A percentile compares a stretch with the other conserved stretches of the same genome.
Evolutionary conservation across 1,140 invertebrate species (phyloP).

Genomic region (Drosophila yakuba): DNA sequence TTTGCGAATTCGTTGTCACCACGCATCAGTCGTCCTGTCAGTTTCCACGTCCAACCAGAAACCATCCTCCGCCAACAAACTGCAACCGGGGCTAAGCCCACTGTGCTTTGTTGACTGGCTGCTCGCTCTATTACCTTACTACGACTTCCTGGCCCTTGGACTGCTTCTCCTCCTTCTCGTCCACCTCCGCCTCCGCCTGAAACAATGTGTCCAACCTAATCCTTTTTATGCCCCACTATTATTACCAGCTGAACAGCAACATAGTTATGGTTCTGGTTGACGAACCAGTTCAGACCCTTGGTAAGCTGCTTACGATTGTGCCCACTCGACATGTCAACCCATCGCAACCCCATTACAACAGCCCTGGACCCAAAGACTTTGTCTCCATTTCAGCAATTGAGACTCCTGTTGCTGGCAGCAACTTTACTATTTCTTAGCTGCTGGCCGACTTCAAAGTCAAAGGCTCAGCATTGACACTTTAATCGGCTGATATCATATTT

Average conservation of each 20-base stretch:
- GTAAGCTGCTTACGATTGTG: slow-evolving; percentile 65
- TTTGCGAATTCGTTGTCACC: slow-evolving; percentile 53
- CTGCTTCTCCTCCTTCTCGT: background rate
- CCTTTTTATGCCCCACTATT: slow-evolving; percentile 67
- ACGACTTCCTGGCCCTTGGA: slow-evolving; percentile 59
- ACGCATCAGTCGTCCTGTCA: slow-evolving; percentile 41
- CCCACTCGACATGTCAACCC: background rate
- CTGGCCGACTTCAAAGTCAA: slow-evolving; percentile 47
- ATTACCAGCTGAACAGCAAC: slow-evolving; percentile 52
- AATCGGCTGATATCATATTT: slow-evolving; percentile 32
- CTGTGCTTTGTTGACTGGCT: slow-evolving; percentile 38
- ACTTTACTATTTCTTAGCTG: slow-evolving; percentile 66
- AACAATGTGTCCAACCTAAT: slow-evolving; percentile 69
- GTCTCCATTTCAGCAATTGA: slow-evolving; percentile 70
- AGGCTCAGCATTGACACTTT: slow-evolving; percentile 62
- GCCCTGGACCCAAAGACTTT: slow-evolving; percentile 16
- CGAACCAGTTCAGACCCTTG: slow-evolving; percentile 38
- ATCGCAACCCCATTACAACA: background rate
- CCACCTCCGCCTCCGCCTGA: slow-evolving; percentile 6
- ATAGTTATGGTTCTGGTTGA: slow-evolving; percentile 73
- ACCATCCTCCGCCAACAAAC: background rate
- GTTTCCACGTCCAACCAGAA: background rate
- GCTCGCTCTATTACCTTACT: slow-evolving; percentile 71
- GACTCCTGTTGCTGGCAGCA: slow-evolving; percentile 28
- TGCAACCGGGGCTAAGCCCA: slow-evolving; percentile 29